These are phyloP conservation scores for Micromesistius poutassou DNA, from an alignment of 2,797 vertebrate species.

Conservation along the genomic window DNA sequence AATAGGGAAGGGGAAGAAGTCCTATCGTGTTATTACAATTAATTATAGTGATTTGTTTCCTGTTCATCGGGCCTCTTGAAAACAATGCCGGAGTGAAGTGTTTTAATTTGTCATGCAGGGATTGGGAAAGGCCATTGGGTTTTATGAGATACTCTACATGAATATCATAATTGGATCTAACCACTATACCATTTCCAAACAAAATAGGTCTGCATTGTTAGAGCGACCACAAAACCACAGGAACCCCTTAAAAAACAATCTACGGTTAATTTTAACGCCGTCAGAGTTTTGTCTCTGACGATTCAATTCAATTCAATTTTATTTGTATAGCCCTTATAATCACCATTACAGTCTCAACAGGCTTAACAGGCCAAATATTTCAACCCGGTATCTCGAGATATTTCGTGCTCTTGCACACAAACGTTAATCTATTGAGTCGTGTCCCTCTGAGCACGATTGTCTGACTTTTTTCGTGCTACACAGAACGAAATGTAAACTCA, in stretches of 20 bases:
- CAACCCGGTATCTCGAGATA: no score
- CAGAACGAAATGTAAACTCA: no score
- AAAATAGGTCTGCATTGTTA: not conserved
- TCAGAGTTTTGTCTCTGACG: not conserved
- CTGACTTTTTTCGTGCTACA: no score
- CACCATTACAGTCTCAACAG: no score
- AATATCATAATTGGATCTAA: not conserved
- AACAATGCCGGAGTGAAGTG: not conserved
- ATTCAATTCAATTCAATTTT: no score
- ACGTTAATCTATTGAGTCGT: no score
- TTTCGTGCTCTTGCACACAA: no score
- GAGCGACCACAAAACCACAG: not conserved
- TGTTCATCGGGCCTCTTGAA: not conserved
- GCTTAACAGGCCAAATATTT: no score
- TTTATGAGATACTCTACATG: not conserved
- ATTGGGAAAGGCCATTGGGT: not conserved
- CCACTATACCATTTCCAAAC: not conserved
- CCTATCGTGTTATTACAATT: not conserved
- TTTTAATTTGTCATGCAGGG: constrained; percentile 7
- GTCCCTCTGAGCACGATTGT: no score
- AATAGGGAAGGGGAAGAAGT: not conserved
- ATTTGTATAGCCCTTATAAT: no score
- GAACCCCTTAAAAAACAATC: not conserved
- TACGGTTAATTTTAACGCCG: not conserved
- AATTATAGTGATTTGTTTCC: not conserved